A percentile compares a stretch with the other conserved stretches of the same genome.
Conservation (phyloP, 2,888 invertebrate species). For the Napeogenes sylphis region DNA sequence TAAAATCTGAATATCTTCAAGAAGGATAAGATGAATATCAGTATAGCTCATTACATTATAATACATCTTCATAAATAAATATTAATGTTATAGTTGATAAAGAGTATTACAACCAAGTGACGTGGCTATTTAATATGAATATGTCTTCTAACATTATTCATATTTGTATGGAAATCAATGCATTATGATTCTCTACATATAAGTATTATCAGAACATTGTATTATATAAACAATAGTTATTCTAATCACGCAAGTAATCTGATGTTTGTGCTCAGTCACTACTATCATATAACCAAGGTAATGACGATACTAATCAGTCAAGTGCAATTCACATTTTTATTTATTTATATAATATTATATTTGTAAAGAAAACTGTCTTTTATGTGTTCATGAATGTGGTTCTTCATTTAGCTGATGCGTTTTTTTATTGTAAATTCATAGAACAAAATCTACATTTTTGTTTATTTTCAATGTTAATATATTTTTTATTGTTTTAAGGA, state of each 20-base stretch:
- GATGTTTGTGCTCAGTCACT: constrained; percentile 48
- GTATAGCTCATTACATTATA: background rate
- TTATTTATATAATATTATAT: background rate
- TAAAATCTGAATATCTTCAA: background rate
- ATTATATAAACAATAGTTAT: constrained; percentile 60
- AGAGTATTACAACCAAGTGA: background rate
- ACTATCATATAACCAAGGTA: constrained; percentile 14
- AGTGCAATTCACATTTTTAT: background rate
- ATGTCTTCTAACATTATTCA: constrained; percentile 10
- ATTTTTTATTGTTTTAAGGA: too few species aligned
- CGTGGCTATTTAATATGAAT: constrained; percentile 5
- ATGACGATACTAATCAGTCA: constrained; percentile 14
- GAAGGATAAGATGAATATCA: background rate
- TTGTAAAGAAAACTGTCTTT: background rate
- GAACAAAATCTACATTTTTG: too few species aligned
- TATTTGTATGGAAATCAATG: constrained; percentile 19
- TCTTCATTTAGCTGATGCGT: too few species aligned
- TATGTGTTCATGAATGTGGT: too few species aligned
- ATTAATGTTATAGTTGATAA: background rate
- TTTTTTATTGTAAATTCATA: too few species aligned
- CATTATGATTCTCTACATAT: background rate
- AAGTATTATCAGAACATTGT: constrained; percentile 19
- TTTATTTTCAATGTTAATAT: too few species aligned
- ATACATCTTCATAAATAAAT: constrained; percentile 4
- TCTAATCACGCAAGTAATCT: constrained; percentile 55